These are phyloP conservation scores for Epinotia demarniana DNA, from an alignment of 2,888 invertebrate genomes.

Conservation along the genomic window DNA sequence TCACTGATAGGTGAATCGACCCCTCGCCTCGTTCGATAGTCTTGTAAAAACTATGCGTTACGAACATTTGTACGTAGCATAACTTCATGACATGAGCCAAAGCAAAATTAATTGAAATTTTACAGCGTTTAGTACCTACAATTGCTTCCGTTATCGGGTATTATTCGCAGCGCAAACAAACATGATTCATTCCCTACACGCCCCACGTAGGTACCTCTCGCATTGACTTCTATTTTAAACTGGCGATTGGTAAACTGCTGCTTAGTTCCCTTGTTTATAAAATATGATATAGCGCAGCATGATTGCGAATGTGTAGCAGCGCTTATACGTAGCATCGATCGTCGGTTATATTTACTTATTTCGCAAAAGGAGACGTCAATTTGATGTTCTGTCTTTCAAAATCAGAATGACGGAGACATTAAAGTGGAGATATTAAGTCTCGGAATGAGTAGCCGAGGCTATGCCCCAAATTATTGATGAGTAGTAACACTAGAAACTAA, in stretches of 20 bases:
- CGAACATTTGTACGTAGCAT: not conserved
- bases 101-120: not conserved
- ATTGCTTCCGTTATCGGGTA: conserved; percentile 21
- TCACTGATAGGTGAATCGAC: too few relatives aligned
- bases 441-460: too few relatives aligned
- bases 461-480: too few relatives aligned
- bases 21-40: too few relatives aligned
- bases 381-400: too few relatives aligned
- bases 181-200: conserved; percentile 1
- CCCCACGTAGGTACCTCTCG: not conserved
- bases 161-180: conserved; percentile 6
- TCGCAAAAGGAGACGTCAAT: not conserved
- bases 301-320: not conserved
- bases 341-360: not conserved
- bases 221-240: conserved; percentile 31
- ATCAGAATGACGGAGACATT: too few relatives aligned
- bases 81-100: not conserved
- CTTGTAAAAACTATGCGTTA: not conserved
- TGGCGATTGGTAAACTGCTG: conserved; percentile 30
- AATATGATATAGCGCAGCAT: conserved; percentile 14
- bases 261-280: conserved; percentile 21
- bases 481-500: too few relatives aligned
- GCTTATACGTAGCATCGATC: not conserved
- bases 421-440: too few relatives aligned
- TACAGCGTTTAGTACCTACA: not conserved